phyloP scores from a whole-genome alignment of 2,888 invertebrate species.

The Athrips mouffetella region DNA sequence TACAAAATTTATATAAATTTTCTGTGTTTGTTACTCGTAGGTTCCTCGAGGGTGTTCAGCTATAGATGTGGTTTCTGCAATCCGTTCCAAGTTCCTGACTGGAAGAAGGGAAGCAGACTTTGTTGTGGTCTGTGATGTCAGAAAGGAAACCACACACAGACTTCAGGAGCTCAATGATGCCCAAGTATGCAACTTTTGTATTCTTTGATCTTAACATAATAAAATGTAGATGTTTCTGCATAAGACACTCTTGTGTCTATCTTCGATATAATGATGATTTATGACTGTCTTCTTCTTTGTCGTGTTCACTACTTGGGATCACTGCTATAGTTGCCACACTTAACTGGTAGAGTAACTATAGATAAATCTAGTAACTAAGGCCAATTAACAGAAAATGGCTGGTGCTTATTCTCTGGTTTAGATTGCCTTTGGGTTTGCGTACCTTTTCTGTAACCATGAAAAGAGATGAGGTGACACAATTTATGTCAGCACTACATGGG shows the following conservation, averaged over 20 bases:
- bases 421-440: too few relatives aligned
- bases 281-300: too few relatives aligned
- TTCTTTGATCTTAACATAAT: not conserved
- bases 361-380: too few relatives aligned
- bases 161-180: conserved; percentile 91
- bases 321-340: too few relatives aligned
- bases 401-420: too few relatives aligned
- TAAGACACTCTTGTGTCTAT: not conserved
- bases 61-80: conserved; percentile 85
- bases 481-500: too few relatives aligned
- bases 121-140: conserved; percentile 92
- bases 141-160: conserved; percentile 85
- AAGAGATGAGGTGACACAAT: too few relatives aligned
- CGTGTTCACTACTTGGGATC: too few relatives aligned
- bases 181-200: conserved; percentile 74
- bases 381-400: too few relatives aligned
- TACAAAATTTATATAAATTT: not conserved
- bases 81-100: conserved; percentile 86
- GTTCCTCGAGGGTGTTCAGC: conserved; percentile 91
- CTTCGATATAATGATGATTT: too few relatives aligned
- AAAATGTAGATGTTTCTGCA: not conserved
- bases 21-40: conserved; percentile 51
- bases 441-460: too few relatives aligned
- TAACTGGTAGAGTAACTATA: too few relatives aligned
- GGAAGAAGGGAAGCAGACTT: conserved; percentile 91